Base-by-base conservation (phyloP, 1,140 invertebrate genomes). In the Monomorium pharaonis region DNA sequence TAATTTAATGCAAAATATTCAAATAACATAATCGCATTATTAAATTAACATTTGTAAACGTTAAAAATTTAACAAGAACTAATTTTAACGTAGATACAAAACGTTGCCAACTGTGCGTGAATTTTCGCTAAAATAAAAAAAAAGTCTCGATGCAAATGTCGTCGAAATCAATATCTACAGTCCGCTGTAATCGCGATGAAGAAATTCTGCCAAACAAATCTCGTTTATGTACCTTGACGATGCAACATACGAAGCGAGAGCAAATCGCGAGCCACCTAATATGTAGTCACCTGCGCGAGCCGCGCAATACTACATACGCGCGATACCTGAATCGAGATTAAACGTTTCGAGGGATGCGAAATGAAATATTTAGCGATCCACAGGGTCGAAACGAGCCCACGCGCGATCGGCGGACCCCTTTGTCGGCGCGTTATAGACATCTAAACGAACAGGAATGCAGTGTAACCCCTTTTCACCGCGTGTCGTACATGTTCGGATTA, bases 341-440 rank as follows among this genome's bases (percentile, higher is more conserved):
- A 94, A 93, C 90, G 91, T 93, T 93, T 91, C 84, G 89, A 89
- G 91, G 90, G 91, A 92, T 88, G 86, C 88, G 86, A 94, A 94
- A 94, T 94, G 92, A 94, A 94, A 94, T 94, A 94, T 94, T 94
- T 94, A 93, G 92, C 91, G 91, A 94, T 92, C 92, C 92, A 85
- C 44, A 78, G 87, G 86, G 90, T 80, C 86, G 88, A 84, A 86
- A 70, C 78, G 60, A 58, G 62, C 87, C 78, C 69, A 24, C 65
- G 21, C 44, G 51, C 49, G 30, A 75, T 47, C 51, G 75, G 10
- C 10, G 44, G 47, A 74, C 62, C 83, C 84, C 90, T 91, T 91
- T 89, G 90, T 91, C 90, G 80, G 90, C 86, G 51, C 83, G 37
- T 83, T 65, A 80, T 77, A 86, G 56, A 91, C 88, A 69, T 87